phyloP scores from a whole-genome alignment of 2,888 invertebrate species.

The Dynastes maya region DNA sequence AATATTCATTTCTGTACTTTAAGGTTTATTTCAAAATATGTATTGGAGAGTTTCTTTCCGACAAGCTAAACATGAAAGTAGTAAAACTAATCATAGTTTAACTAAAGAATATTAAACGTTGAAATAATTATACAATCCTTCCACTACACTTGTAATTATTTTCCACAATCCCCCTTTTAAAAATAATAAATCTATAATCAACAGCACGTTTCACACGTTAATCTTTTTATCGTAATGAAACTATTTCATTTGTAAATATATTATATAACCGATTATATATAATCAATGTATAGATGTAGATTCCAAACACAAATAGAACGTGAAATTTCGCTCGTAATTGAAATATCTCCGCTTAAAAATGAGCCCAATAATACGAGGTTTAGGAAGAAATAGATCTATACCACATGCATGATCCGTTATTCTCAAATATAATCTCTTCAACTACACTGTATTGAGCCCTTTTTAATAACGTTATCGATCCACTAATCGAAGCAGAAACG shows the following conservation, averaged over 20 bases:
- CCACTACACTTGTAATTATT: no score
- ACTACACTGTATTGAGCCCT: no score
- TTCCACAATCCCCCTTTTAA: no score
- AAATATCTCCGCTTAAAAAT: neutral
- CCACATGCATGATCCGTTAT: neutral
- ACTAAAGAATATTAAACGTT: no score
- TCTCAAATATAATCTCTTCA: neutral
- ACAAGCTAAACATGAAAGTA: no score
- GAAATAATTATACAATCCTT: no score
- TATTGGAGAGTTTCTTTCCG: no score
- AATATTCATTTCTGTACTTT: no score
- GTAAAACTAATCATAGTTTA: no score
- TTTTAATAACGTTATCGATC: neutral
- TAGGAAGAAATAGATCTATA: neutral
- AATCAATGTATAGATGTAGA: neutral
- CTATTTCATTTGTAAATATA: neutral
- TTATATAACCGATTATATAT: neutral
- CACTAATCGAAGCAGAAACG: neutral
- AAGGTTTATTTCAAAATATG: no score
- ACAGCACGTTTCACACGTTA: neutral
- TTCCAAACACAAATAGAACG: neutral
- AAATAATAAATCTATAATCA: no score
- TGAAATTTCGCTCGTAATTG: neutral
- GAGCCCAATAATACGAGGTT: neutral
- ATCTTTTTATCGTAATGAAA: constrained; percentile 4